Base-by-base conservation (phyloP, 1,140 invertebrate species). In the Habropoda laboriosa region DNA sequence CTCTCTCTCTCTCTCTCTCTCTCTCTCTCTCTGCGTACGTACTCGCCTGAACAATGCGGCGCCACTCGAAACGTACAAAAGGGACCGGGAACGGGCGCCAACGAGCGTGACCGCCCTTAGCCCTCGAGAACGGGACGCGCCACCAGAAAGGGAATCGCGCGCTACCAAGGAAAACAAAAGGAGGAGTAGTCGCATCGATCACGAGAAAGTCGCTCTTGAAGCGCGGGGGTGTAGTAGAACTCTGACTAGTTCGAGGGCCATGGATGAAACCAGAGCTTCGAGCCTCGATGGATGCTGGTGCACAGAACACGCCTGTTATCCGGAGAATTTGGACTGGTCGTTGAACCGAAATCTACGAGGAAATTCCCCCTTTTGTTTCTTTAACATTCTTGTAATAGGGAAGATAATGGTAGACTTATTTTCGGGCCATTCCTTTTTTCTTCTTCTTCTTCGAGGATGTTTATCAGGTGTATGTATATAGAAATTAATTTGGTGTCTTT, bases 61-160 rank as follows among this genome's bases (percentile, higher is more conserved):
- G 67, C 76, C 83, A 80, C 80, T 81, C 51, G 82, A 86, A 85
- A 73, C 83, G 71, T 85, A 75, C 72, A 83, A 85, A 85, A 79
- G 64, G 64, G 70, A 67, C 35, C 75, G 55, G 53, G 55, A 32
- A 60, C 51, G 63, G 68, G 70, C 70, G 78, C 72, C 76, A 80
- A 85, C 82, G 82, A 83, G 81, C 79, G 66, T 75, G 82, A 80
- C 74, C 76, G 70, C 64, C 63, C 64, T 66, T 80, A 51, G 60
- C 49, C 45, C 70, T 66, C 47, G 49, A 73, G 64, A 55, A 58
- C 55, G 21, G 21, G 30, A 27, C 16, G 60, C n/a, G n/a, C n/a
- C n/a, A n/a, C 51, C 51, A 70, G 42, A 24, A 77, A 38, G 40
- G 53, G 75, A 64, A 73, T 76, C 42, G 27, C 24, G 53, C 38